Evolutionary conservation across 1,140 invertebrate genomes (phyloP), one percentile per base, ranked within the genome.

Genomic region (Heliconius congener): DNA sequence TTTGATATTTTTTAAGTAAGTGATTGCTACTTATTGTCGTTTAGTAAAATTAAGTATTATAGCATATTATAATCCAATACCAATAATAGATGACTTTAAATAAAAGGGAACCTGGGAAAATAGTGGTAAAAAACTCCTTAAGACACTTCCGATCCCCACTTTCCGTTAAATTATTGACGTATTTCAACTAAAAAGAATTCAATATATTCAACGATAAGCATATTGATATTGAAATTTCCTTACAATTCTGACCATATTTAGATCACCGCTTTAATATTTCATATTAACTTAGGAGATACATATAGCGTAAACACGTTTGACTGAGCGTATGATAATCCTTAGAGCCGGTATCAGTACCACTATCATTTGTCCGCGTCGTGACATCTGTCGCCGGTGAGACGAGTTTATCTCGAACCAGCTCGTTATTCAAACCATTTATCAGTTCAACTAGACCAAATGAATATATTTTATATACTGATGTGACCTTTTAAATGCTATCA

Each of bases 321-420:
- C 74, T 80, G 80, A 81, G 75, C 78, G 77, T 78, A 84, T 80
- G 81, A 83, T 86, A 90, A 88, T 81, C 84, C 85, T 84, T 77
- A 83, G 83, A 86, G 83, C 85, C 85, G 83, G 84, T 84, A 80
- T 85, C 80, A 74, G 83, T 83, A 84, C 78, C 84, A 82, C 85
- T 89, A 90, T 90, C 87, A 91, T 91, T 91, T 90, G 89, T 91
- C 89, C 83, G 74, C 83, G 82, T 86, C 85, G 72, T 90, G 90
- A 90, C 89, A 88, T 90, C 86, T 88, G 89, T 91, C 88, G 85
- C 78, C 86, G 72, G 18, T 71, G 80, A 80, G 90, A 91, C 89
- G 87, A 89, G 89, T 90, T 88, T 90, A 90, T 91, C 88, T 86
- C 83, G 78, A 77, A 82, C 78, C 78, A 81, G 79, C 83, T 88